Percentiles rank a stretch among this genome's conserved stretches.
phyloP scores from a whole-genome alignment of 1,140 invertebrate species.

The Rhizoglyphus robini region DNA sequence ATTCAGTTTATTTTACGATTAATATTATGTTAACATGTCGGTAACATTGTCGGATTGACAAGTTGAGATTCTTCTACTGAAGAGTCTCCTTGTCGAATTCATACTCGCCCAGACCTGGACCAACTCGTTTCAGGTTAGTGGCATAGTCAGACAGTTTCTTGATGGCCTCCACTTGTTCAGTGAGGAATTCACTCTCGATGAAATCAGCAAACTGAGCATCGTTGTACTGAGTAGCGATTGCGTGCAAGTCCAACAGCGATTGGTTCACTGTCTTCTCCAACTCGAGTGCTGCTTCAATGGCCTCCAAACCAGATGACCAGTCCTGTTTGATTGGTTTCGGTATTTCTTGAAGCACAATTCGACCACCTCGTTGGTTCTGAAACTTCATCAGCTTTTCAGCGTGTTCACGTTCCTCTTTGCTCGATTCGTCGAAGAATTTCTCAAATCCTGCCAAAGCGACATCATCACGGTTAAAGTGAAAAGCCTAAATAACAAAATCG shows the following conservation, averaged over 20 bases:
- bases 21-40: no score
- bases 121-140: constrained; percentile 45
- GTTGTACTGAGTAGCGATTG: constrained; percentile 32
- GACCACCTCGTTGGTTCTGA: constrained; percentile 45
- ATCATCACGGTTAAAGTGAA: constrained; percentile 49
- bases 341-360: no score
- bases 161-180: constrained; percentile 47
- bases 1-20: no score
- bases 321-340: no score
- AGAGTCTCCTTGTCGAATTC: constrained; percentile 44
- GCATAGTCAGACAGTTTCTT: constrained; percentile 44
- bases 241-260: constrained; percentile 41
- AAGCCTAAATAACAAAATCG: constrained; percentile 28
- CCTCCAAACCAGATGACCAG: no score
- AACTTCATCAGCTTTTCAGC: constrained; percentile 51
- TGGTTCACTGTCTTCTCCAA: constrained; percentile 49
- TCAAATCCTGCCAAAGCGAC: constrained; percentile 44
- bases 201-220: constrained; percentile 39
- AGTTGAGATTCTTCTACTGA: no score
- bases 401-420: constrained; percentile 48
- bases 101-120: constrained; percentile 47
- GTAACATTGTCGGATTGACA: no score
- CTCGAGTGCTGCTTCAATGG: constrained; percentile 42
- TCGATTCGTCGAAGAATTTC: constrained; percentile 44
- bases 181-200: constrained; percentile 43